Percentiles rank a stretch among this genome's conserved stretches.
Evolutionary conservation across 2,797 vertebrate species (phyloP).

Genomic region (Lacerta bilineata): DNA sequence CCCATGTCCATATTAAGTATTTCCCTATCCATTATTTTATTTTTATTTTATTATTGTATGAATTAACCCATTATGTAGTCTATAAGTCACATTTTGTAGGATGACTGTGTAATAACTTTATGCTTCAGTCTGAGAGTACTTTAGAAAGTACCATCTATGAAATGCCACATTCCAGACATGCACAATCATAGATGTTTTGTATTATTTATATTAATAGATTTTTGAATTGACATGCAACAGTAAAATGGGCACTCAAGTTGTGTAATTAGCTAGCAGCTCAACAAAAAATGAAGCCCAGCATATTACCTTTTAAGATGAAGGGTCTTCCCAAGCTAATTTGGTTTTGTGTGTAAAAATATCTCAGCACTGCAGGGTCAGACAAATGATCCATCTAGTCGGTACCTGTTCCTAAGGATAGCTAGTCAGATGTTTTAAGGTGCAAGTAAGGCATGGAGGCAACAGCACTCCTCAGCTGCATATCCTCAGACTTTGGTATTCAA

Average conservation of each 20-base stretch:
- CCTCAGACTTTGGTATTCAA: neutral
- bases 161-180: neutral
- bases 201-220: neutral
- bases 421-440: neutral
- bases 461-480: neutral
- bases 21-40: slow-evolving; percentile 19
- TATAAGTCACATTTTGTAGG: neutral
- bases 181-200: neutral
- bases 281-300: neutral
- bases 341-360: neutral
- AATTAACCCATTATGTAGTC: neutral
- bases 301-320: neutral
- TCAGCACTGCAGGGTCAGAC: neutral
- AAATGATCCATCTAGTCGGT: neutral
- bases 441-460: neutral
- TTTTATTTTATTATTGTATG: neutral
- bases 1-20: neutral
- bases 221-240: neutral
- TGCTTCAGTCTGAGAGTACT: neutral
- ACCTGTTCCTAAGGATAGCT: neutral
- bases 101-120: neutral
- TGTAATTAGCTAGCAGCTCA: neutral
- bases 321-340: neutral
- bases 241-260: neutral
- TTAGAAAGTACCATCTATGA: neutral